Evolutionary conservation across 2,113 vertebrate genomes (phyloP).

Genomic region (Oceanodroma tethys): DNA sequence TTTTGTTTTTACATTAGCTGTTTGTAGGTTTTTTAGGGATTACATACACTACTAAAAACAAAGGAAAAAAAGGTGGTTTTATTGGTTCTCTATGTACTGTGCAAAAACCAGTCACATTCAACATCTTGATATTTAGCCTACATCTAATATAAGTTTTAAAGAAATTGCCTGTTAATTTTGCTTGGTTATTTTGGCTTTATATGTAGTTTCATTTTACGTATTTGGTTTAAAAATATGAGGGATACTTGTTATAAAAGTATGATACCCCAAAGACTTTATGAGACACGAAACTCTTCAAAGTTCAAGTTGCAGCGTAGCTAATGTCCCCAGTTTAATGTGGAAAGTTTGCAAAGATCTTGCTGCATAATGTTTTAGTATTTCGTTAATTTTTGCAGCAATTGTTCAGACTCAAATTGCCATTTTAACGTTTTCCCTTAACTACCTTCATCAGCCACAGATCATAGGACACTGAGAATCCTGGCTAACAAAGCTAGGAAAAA

Average conservation of each 20-base stretch:
- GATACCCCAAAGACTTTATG: not conserved
- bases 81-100: not conserved
- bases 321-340: not conserved
- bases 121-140: not conserved
- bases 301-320: not conserved
- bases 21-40: not conserved
- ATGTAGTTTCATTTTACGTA: not conserved
- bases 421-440: not conserved
- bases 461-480: constrained; percentile 4
- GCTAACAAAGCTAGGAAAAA: constrained; percentile 13
- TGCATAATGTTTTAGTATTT: not conserved
- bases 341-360: not conserved
- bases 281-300: not conserved
- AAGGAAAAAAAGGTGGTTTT: not conserved
- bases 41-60: not conserved
- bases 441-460: constrained; percentile 35
- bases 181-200: not conserved
- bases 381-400: not conserved
- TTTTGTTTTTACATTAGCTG: not conserved
- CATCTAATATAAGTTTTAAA: not conserved
- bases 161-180: not conserved
- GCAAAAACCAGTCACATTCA: not conserved
- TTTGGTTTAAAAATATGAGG: not conserved
- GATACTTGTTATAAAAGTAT: not conserved
- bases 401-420: not conserved